A percentile compares a stretch with the other conserved stretches of the same genome.
Conservation (phyloP, 2,797 vertebrate species). For the Acrossocheilus wenchowensis region DNA sequence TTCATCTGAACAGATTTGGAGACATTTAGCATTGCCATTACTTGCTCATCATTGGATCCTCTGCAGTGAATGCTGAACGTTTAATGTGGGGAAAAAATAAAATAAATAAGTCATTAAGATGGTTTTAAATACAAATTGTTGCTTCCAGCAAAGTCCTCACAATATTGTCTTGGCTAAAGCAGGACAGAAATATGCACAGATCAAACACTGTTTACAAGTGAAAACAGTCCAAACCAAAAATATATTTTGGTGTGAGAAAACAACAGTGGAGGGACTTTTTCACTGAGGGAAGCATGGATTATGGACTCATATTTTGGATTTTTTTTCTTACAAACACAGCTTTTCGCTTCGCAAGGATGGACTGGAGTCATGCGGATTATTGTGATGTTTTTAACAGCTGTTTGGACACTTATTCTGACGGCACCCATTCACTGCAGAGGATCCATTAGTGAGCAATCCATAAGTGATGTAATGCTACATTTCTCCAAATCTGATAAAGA, state of each 20-base stretch:
- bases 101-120: too few species aligned
- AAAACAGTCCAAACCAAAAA: not conserved
- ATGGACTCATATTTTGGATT: not conserved
- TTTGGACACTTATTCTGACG: not conserved
- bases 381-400: not conserved
- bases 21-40: not conserved
- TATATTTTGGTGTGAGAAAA: not conserved
- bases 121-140: too few species aligned
- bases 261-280: not conserved
- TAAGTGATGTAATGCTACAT: not conserved
- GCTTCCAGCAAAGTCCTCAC: too few species aligned
- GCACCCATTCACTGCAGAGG: not conserved
- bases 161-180: not conserved
- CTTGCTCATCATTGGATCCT: not conserved
- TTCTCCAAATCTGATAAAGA: not conserved
- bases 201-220: not conserved
- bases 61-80: not conserved
- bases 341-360: not conserved
- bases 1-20: not conserved
- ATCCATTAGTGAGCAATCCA: not conserved
- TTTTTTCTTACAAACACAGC: not conserved
- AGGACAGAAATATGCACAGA: not conserved
- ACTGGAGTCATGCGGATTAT: not conserved
- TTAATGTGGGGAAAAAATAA: too few species aligned
- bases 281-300: too few species aligned